phyloP scores from a whole-genome alignment of 2,113 vertebrate species.

The Malurus melanocephalus region DNA sequence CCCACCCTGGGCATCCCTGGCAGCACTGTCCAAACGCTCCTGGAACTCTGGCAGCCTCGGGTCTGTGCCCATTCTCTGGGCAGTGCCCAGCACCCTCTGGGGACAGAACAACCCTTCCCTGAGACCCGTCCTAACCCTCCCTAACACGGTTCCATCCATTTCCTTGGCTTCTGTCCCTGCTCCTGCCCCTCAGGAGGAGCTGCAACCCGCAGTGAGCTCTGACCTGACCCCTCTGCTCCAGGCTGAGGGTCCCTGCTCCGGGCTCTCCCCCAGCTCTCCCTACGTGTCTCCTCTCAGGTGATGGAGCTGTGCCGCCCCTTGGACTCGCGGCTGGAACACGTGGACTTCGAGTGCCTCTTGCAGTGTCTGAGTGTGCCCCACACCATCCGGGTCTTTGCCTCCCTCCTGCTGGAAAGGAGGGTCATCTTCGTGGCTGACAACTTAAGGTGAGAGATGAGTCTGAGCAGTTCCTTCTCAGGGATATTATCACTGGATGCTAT shows the following conservation, averaged over 20 bases:
- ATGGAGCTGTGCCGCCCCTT: slow-evolving; percentile 89
- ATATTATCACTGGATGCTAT: fast-evolving
- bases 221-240: neutral
- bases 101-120: neutral
- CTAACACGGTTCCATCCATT: neutral
- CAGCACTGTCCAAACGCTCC: fast-evolving
- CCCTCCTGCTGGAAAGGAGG: slow-evolving; percentile 92
- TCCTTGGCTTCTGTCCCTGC: neutral
- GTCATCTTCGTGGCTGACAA: slow-evolving; percentile 95
- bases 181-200: neutral
- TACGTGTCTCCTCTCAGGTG: slow-evolving; percentile 69
- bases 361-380: slow-evolving; percentile 84
- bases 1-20: fast-evolving
- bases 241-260: neutral
- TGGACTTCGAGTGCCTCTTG: slow-evolving; percentile 93
- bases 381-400: slow-evolving; percentile 87
- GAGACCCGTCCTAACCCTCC: fast-evolving
- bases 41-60: neutral
- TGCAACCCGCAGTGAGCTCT: neutral
- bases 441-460: slow-evolving; percentile 78
- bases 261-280: neutral
- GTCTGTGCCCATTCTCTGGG: neutral
- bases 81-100: neutral
- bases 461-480: neutral
- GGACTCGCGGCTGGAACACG: slow-evolving; percentile 92